A percentile compares a stretch with the other conserved stretches of the same genome.
phyloP scores from a whole-genome alignment of 2,888 invertebrate species.

The Phania funesta region DNA sequence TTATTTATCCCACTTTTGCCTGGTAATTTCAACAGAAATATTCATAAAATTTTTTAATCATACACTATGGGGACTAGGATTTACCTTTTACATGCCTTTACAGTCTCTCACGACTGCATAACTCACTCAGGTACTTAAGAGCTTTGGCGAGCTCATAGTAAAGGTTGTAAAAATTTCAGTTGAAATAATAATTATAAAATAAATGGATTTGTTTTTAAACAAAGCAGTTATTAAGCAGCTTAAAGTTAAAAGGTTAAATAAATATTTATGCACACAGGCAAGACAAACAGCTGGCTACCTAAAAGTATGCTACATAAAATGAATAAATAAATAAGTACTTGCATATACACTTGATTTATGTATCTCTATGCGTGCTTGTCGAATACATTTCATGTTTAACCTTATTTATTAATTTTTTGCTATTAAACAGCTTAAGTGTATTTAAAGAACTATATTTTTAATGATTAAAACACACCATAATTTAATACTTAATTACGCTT shows the following conservation, averaged over 20 bases:
- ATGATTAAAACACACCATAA: conserved; percentile 15
- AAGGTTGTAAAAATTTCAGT: conserved; percentile 32
- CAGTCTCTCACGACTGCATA: not conserved
- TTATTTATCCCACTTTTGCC: not conserved
- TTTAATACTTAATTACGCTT: conserved; percentile 44
- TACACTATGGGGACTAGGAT: not conserved
- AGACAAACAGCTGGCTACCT: conserved; percentile 9
- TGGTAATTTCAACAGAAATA: not conserved
- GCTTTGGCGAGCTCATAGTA: conserved; percentile 9
- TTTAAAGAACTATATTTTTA: conserved; percentile 26
- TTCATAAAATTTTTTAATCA: not conserved
- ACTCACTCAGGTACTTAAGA: conserved; percentile 28
- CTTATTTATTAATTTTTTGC: conserved; percentile 4
- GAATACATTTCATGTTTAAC: conserved; percentile 19
- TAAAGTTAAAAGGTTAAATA: conserved; percentile 62
- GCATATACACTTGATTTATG: not conserved
- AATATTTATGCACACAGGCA: conserved; percentile 43
- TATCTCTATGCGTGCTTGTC: not conserved
- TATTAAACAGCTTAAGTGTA: conserved; percentile 40
- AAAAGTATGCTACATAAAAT: conserved; percentile 2
- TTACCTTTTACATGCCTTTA: not conserved
- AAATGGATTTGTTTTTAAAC: conserved; percentile 42
- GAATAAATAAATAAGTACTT: not conserved
- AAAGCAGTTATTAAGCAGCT: conserved; percentile 62
- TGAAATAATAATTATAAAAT: conserved; percentile 34